Base-by-base conservation (phyloP, 2,888 invertebrate species). In the Petrophora chlorosata region DNA sequence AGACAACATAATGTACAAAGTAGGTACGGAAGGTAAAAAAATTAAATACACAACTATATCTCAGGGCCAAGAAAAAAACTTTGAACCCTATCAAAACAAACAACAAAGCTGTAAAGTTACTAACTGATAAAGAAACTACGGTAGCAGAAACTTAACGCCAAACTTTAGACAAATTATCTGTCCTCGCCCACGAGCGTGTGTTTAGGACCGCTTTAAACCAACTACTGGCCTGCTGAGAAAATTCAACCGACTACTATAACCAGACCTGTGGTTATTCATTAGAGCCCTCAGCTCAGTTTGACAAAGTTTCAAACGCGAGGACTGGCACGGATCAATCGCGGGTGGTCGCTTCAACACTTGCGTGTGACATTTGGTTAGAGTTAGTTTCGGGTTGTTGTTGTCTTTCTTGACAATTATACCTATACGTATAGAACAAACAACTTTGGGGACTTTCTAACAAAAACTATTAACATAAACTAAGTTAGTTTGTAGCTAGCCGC, bases 141-240 rank as follows among this genome's bases (percentile, higher is more conserved):
- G 59, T 59, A 65, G 64, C 62, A 60, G 60, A 65, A 74, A 76
- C 65, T 75, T 69, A 61, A 56, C 60, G 53, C 49, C 43, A 35
- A 76, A 76, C 63, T 79, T 73, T 61, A 67, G 67, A 73, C 75
- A 80, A 79, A 74, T 79, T 76, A 76, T 78, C 70, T 69, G 61
- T 64, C 70, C 63, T 63, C 63, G 58, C 51, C 52, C 60, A 61
- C 63, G 67, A 69, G 70, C 70, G 76, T 79, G 73, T 82, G 76
- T 71, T 79, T 79, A 81, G 82, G 82, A 74, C 70, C 55, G 55
- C 63, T 60, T 61, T 55, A 64, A 52, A 60, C 53, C 72, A 68
- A 67, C 73, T 67, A 67, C 67, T 61, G 59, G 64, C 65, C 63
- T 56, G 67, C 63, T 72, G 70, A 71, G 76, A 73, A 74, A 75